Conservation (phyloP, 2,113 vertebrate genomes). For the Corvus hawaiiensis region DNA sequence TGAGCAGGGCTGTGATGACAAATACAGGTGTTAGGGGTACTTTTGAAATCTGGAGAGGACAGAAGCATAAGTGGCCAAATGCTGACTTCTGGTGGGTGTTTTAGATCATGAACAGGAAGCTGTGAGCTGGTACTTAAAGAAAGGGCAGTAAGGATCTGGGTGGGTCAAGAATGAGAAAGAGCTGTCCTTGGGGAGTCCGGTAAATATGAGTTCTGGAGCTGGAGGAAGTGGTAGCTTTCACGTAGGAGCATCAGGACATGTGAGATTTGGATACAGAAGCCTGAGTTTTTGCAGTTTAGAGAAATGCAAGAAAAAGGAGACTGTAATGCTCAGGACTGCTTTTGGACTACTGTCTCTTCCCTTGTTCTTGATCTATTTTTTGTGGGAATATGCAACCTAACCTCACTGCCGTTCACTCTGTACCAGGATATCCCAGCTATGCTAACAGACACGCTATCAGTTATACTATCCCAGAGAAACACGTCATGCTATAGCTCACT, state of each 20-base stretch:
- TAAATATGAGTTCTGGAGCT: neutral
- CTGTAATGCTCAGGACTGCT: neutral
- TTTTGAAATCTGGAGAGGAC: neutral
- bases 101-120: neutral
- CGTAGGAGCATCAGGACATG: fast-evolving
- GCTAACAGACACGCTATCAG: neutral
- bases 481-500: neutral
- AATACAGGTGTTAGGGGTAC: neutral
- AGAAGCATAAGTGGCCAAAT: neutral
- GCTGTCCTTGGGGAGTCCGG: neutral
- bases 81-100: neutral
- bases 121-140: neutral
- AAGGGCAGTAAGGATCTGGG: neutral
- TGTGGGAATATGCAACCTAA: neutral
- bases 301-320: neutral
- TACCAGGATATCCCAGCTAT: neutral
- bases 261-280: neutral
- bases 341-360: neutral
- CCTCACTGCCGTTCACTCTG: neutral
- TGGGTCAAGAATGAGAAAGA: neutral
- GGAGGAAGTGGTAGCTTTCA: neutral
- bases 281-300: neutral
- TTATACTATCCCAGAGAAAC: neutral
- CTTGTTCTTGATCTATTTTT: neutral
- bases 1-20: neutral